A percentile compares a stretch with the other conserved stretches of the same genome.
phyloP scores from a whole-genome alignment of 2,888 invertebrate species.

The Stenolophus ochropezus region DNA sequence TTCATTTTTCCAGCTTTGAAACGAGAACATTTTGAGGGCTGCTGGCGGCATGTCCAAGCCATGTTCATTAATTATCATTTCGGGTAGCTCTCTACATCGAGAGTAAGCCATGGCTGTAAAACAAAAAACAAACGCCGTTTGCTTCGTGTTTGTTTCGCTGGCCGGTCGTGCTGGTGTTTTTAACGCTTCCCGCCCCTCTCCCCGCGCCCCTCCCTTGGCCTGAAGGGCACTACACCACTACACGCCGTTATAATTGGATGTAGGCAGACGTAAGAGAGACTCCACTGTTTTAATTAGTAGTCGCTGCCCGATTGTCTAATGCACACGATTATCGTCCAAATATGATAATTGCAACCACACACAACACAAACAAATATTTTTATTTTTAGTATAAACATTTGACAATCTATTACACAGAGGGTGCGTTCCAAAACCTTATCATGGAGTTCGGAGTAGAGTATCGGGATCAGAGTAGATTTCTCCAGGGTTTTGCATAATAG shows the following conservation, averaged over 20 bases:
- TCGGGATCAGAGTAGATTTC: no score
- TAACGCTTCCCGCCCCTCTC: background rate
- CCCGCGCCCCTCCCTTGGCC: background rate
- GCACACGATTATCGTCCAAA: background rate
- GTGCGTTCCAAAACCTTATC: no score
- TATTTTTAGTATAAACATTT: background rate
- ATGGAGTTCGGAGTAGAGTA: no score
- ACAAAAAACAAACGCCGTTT: constrained; percentile 50
- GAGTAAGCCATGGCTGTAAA: constrained; percentile 38
- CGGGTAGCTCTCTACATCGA: constrained; percentile 4
- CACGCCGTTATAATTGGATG: constrained; percentile 8
- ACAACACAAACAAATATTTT: background rate
- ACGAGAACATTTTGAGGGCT: background rate
- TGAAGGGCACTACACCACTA: constrained; percentile 4
- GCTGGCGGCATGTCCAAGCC: background rate
- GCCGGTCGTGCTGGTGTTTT: background rate
- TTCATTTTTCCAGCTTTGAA: no score
- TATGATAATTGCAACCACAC: background rate
- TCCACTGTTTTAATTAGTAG: background rate
- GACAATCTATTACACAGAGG: no score
- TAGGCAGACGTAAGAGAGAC: background rate
- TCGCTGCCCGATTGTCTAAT: background rate
- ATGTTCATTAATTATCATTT: constrained; percentile 42
- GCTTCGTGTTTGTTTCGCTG: constrained; percentile 41
- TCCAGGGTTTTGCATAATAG: no score